Conservation (phyloP, 2,797 vertebrate genomes). For the Tachyglossus aculeatus region DNA sequence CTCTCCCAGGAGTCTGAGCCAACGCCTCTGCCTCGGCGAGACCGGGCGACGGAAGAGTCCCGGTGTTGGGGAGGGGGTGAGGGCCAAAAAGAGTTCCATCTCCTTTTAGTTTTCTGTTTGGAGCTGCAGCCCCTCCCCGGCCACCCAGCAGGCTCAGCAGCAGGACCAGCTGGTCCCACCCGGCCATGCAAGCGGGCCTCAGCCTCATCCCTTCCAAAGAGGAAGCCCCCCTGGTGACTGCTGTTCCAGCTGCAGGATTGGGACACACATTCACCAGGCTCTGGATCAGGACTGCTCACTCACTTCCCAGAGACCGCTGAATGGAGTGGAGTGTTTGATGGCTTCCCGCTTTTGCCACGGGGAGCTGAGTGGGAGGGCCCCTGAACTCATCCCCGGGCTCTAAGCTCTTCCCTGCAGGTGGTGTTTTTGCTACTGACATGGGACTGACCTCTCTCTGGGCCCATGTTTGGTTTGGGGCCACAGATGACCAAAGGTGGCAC, state of each 20-base stretch:
- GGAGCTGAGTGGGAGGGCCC: conserved; percentile 26
- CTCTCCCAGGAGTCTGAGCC: conserved; percentile 6
- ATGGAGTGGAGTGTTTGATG: conserved; percentile 19
- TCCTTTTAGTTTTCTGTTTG: conserved; percentile 34
- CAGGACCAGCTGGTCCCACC: neutral
- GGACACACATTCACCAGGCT: conserved; percentile 9
- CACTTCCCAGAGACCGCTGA: conserved; percentile 28
- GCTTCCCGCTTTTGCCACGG: conserved; percentile 26
- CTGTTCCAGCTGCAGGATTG: conserved; percentile 19
- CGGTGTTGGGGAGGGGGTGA: conserved; percentile 47
- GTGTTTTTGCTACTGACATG: too few relatives aligned
- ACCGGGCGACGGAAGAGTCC: conserved; percentile 30
- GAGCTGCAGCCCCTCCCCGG: conserved; percentile 30
- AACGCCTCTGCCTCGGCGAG: conserved; percentile 43
- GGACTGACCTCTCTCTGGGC: too few relatives aligned
- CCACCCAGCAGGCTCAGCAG: conserved; percentile 8
- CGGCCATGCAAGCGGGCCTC: neutral
- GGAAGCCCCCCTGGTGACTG: neutral
- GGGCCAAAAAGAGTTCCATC: conserved; percentile 30
- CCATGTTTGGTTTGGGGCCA: too few relatives aligned
- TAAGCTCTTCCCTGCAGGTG: too few relatives aligned
- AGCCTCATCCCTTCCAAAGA: neutral
- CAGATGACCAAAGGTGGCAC: too few relatives aligned
- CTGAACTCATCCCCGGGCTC: too few relatives aligned
- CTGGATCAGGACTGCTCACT: conserved; percentile 19